These are phyloP conservation scores for Ennomos quercinarius DNA, from an alignment of 2,888 invertebrate species.

Conservation along the genomic window DNA sequence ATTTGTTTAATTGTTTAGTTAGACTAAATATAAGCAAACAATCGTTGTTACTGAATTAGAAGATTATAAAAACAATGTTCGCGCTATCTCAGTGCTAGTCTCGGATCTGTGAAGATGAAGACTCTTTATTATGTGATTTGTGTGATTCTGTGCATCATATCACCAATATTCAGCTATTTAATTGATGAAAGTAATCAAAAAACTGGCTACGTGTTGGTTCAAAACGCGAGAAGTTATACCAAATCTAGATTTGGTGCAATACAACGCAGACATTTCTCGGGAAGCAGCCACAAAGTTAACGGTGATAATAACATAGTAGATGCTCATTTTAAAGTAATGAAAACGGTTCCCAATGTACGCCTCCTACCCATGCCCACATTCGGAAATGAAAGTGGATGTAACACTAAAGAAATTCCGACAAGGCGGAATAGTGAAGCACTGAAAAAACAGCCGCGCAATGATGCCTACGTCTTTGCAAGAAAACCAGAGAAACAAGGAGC, in stretches of 20 bases:
- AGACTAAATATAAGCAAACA: constrained; percentile 46
- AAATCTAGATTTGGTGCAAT: constrained; percentile 42
- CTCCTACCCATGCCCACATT: background rate
- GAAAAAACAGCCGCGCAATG: background rate
- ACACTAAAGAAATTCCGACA: constrained; percentile 6
- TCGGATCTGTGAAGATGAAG: constrained; percentile 53
- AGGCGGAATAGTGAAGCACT: constrained; percentile 9
- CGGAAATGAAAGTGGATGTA: constrained; percentile 16
- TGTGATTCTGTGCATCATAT: constrained; percentile 40
- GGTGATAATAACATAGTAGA: constrained; percentile 55
- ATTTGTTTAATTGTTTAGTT: constrained; percentile 55
- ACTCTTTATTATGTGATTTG: constrained; percentile 24
- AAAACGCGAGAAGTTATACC: constrained; percentile 43
- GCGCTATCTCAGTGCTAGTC: constrained; percentile 15
- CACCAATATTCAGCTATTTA: constrained; percentile 51
- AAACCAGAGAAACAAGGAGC: constrained; percentile 1
- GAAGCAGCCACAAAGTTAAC: constrained; percentile 45
- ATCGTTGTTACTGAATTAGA: constrained; percentile 13
- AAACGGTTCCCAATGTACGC: constrained; percentile 32
- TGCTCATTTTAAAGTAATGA: constrained; percentile 57
- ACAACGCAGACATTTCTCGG: constrained; percentile 52
- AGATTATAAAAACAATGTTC: constrained; percentile 56
- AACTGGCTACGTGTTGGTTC: constrained; percentile 50
- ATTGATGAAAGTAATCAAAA: constrained; percentile 56
- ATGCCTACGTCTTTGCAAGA: constrained; percentile 1